Evolutionary conservation across 2,888 invertebrate genomes (phyloP).

Genomic region (Drosophila mimica): DNA sequence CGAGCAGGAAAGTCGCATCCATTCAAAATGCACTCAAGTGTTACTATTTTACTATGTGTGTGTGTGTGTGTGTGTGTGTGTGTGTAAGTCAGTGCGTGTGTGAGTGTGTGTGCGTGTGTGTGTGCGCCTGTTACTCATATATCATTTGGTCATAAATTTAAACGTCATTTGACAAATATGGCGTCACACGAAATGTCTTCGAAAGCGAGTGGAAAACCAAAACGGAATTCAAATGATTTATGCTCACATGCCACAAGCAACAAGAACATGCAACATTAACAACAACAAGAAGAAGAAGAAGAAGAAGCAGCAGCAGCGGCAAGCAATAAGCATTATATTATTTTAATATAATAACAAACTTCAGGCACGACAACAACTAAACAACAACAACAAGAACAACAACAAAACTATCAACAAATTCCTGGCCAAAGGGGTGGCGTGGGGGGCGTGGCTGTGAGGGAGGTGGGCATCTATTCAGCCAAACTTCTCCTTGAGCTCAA

Average conservation of each 20-base stretch:
- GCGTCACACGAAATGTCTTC: conserved; percentile 72
- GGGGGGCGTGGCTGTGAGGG: background rate
- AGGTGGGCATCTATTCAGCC: conserved; percentile 33
- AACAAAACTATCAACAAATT: conserved; percentile 21
- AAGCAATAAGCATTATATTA: conserved; percentile 68
- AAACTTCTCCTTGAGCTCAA: conserved; percentile 26
- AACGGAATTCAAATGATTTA: conserved; percentile 61
- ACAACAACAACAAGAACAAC: conserved; percentile 27
- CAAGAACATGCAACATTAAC: conserved; percentile 21
- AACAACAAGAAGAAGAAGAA: conserved; percentile 10
- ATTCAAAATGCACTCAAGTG: conserved; percentile 28
- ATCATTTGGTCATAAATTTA: conserved; percentile 72
- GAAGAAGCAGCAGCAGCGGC: conserved; percentile 4
- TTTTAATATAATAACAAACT: conserved; percentile 74
- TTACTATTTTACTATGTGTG: background rate
- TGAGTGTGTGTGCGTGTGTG: conserved; percentile 8
- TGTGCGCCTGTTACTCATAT: conserved; percentile 57
- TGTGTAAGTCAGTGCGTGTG: background rate
- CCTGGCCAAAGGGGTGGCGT: background rate
- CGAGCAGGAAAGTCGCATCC: conserved; percentile 12
- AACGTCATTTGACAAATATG: conserved; percentile 77
- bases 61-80: conserved; percentile 4
- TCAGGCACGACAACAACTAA: conserved; percentile 51
- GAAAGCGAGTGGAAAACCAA: conserved; percentile 39
- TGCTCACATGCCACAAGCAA: conserved; percentile 28